Percentiles rank a stretch among this genome's conserved stretches.
These are phyloP conservation scores for Tetraneura akinire DNA, from an alignment of 1,140 invertebrate genomes.

Conservation along the genomic window DNA sequence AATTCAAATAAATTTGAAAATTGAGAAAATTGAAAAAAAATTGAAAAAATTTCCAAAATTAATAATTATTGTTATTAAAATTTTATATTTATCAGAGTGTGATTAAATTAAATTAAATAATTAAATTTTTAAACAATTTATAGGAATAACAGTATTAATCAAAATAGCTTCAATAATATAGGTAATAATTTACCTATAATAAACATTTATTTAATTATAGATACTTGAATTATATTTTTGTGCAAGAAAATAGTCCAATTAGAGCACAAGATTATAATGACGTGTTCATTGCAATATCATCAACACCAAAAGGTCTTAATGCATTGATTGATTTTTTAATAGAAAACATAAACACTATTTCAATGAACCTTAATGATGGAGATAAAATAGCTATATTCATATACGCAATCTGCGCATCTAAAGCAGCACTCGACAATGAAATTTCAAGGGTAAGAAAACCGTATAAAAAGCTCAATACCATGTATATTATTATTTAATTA, in stretches of 20 bases:
- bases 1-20: too few species aligned
- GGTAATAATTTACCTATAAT: too few species aligned
- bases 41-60: too few species aligned
- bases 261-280: conserved; percentile 3
- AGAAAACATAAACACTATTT: not conserved
- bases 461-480: too few species aligned
- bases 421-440: not conserved
- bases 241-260: not conserved
- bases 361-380: not conserved
- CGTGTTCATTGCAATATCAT: not conserved
- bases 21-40: too few species aligned
- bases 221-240: conserved; percentile 25
- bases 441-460: not conserved
- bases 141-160: too few species aligned
- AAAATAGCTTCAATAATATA: too few species aligned
- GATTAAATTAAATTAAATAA: too few species aligned
- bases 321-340: conserved; percentile 14
- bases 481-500: too few species aligned
- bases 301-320: not conserved
- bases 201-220: not conserved
- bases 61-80: too few species aligned
- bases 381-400: not conserved
- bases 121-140: too few species aligned
- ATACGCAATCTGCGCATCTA: not conserved
- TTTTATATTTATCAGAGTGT: too few species aligned